Percentiles rank a stretch among this genome's conserved stretches.
Conservation (phyloP, 1,140 invertebrate species). For the Hesperophylax magnus region DNA sequence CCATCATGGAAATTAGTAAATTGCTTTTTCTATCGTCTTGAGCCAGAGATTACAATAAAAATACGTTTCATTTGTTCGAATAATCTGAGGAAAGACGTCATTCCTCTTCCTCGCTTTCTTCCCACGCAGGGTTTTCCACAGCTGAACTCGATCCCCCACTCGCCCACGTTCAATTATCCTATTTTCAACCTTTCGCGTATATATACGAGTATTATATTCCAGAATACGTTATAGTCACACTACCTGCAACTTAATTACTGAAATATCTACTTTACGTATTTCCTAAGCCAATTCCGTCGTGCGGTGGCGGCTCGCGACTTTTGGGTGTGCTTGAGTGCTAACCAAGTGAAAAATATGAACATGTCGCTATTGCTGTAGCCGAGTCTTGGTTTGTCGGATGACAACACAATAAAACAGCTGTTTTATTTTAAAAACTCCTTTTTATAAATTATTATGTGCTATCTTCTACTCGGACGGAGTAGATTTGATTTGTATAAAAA, state of each 20-base stretch:
- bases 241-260: not conserved
- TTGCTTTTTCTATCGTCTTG: constrained; percentile 19
- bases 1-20: constrained; percentile 32
- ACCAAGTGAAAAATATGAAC: too few species aligned
- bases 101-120: constrained; percentile 15
- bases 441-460: too few species aligned
- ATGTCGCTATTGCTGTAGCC: too few species aligned
- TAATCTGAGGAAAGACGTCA: constrained; percentile 36
- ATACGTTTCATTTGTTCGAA: constrained; percentile 1
- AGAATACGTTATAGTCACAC: not conserved
- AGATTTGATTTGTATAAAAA: too few species aligned
- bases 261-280: not conserved
- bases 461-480: too few species aligned
- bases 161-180: not conserved
- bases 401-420: too few species aligned
- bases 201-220: not conserved
- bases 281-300: too few species aligned
- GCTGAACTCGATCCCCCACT: not conserved
- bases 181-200: not conserved
- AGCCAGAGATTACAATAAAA: constrained; percentile 29
- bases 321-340: too few species aligned
- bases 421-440: too few species aligned
- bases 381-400: too few species aligned
- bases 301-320: too few species aligned
- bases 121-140: constrained; percentile 10